Evolutionary conservation across 2,113 vertebrate species (phyloP).

Genomic region (Pterocles gutturalis): DNA sequence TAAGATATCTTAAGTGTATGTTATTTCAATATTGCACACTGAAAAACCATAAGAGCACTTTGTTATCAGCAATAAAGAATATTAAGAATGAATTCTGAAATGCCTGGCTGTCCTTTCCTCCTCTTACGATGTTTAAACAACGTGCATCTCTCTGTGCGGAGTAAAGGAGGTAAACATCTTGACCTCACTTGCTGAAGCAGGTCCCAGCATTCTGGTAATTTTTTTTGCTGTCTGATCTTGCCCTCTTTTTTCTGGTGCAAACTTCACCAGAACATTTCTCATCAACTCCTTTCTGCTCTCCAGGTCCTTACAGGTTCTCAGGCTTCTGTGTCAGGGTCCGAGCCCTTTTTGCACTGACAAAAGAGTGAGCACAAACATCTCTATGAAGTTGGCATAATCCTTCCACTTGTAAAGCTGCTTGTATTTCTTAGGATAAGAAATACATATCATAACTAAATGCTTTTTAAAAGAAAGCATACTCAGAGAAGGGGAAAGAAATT

Average conservation of each 20-base stretch:
- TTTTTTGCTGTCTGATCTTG: not conserved
- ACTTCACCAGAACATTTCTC: not conserved
- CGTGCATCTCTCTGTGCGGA: not conserved
- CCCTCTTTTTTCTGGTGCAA: not conserved
- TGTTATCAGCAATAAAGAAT: not conserved
- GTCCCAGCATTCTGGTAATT: not conserved
- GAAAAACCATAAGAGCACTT: not conserved
- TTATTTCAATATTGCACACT: not conserved
- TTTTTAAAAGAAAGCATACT: not conserved
- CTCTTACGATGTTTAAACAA: not conserved
- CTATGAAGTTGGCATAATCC: not conserved
- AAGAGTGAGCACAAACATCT: not conserved
- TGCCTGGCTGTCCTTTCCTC: not conserved
- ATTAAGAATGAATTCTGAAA: not conserved
- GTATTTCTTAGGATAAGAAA: not conserved
- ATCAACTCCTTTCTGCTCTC: not conserved
- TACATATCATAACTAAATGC: not conserved
- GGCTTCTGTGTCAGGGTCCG: not conserved
- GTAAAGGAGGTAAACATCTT: not conserved
- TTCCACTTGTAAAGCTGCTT: not conserved
- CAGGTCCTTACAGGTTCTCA: not conserved
- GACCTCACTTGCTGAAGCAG: not conserved
- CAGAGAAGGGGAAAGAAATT: not conserved
- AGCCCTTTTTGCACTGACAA: not conserved
- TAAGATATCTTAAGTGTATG: not conserved